phyloP scores from a whole-genome alignment of 1,140 invertebrate species.

The Gerris buenoi region DNA sequence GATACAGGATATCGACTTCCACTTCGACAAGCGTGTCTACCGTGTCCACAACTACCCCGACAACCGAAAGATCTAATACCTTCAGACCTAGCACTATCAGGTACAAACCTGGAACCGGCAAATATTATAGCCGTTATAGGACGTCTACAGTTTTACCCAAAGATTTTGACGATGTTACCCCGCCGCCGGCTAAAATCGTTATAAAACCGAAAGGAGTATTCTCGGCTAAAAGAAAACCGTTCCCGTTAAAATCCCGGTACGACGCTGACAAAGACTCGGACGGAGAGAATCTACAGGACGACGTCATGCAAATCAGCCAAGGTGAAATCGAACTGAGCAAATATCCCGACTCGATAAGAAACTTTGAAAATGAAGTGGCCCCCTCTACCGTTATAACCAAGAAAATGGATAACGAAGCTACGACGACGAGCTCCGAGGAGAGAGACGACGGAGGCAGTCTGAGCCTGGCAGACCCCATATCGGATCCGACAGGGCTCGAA shows the following conservation, averaged over 20 bases:
- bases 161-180: conserved; percentile 10
- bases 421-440: conserved; percentile 18
- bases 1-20: conserved; percentile 17
- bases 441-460: conserved; percentile 9
- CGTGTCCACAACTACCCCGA: conserved; percentile 11
- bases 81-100: conserved; percentile 29
- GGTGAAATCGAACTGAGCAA: neutral
- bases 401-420: conserved; percentile 19
- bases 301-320: conserved; percentile 4
- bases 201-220: conserved; percentile 19
- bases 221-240: conserved; percentile 22
- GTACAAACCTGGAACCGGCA: conserved; percentile 22
- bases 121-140: conserved; percentile 25
- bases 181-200: conserved; percentile 8
- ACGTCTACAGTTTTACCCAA: conserved; percentile 17
- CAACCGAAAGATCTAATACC: conserved; percentile 26
- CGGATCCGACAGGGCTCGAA: conserved; percentile 28
- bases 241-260: conserved; percentile 8
- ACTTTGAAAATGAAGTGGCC: conserved; percentile 13
- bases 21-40: neutral
- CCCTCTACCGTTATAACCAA: conserved; percentile 10
- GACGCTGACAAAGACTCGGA: conserved; percentile 3
- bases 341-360: conserved; percentile 8
- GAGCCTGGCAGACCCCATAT: conserved; percentile 8
- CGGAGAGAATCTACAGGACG: conserved; percentile 12